A percentile compares a stretch with the other conserved stretches of the same genome.
These are phyloP conservation scores for Drosophila pallidifrons DNA, from an alignment of 1,140 invertebrate species.

Conservation along the genomic window DNA sequence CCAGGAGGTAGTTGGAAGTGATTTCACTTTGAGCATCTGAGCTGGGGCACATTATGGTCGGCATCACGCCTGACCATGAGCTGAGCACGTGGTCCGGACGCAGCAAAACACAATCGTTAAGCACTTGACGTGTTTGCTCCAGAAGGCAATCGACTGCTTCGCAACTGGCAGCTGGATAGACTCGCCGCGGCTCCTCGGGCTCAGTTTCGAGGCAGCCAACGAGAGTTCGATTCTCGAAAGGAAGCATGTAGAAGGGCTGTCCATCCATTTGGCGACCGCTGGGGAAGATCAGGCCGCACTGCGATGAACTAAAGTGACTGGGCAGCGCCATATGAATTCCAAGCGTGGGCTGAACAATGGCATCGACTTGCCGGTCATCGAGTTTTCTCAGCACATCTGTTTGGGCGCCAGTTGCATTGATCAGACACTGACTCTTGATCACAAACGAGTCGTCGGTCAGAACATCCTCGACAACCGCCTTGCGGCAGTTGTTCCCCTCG, in stretches of 20 bases:
- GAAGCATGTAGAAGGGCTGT: constrained; percentile 53
- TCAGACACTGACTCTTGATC: constrained; percentile 40
- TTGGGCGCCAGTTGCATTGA: constrained; percentile 60
- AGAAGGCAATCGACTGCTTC: constrained; percentile 41
- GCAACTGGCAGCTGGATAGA: not conserved
- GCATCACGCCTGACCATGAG: constrained; percentile 54
- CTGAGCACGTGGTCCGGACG: constrained; percentile 52
- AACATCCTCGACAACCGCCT: constrained; percentile 39
- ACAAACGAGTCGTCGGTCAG: constrained; percentile 23
- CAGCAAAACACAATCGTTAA: constrained; percentile 45
- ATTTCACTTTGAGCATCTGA: not conserved
- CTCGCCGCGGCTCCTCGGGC: not conserved
- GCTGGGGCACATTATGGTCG: constrained; percentile 43
- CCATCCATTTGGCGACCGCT: not conserved
- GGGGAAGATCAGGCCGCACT: constrained; percentile 56
- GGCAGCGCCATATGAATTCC: constrained; percentile 56
- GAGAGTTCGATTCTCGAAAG: constrained; percentile 49
- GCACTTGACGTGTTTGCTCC: constrained; percentile 7
- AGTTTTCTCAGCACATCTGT: constrained; percentile 52
- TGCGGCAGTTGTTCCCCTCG: constrained; percentile 26
- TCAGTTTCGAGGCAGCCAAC: constrained; percentile 35
- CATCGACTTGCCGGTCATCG: constrained; percentile 29
- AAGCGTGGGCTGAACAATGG: constrained; percentile 42
- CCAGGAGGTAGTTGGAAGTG: constrained; percentile 46
- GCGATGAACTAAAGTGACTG: constrained; percentile 54